Base-by-base conservation (phyloP, 2,888 invertebrate species). In the Seira musarum region DNA sequence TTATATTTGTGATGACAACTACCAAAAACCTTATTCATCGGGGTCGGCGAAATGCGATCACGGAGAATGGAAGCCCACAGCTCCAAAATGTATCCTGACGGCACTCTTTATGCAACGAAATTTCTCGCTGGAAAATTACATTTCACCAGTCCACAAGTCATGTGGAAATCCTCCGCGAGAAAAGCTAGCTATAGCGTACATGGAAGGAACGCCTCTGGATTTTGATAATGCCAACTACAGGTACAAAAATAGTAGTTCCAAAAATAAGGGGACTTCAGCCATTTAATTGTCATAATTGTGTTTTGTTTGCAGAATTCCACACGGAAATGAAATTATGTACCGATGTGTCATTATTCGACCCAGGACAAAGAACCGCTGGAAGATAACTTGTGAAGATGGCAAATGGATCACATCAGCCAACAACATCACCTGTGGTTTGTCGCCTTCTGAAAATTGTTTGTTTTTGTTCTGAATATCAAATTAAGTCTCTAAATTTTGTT, bases 281-380 rank as follows among this genome's bases (percentile, higher is more conserved):
- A 40, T 8, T 40, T 6, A 40, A 8, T 40, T 13, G 13, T 6
- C 6, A 40, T 8, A 40, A 8, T 40, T 40, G 6, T 40, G 13
- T 40, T 13, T 8, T 8, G 6, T 40, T 25, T 67, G 3, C 82
- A 90, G 90, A 82, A 95, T 94, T 88, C 93, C 94, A 3, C 94
- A 95, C 87, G 94, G 94, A 0, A 94, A 94, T 0, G 94, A 95
- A 89, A 94, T 95, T 67, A 93, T 93, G 8, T 96, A 95, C 89
- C 93, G 94, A 87, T 96, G 96, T 88, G 80, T 77, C 1, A 73
- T 81, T 46, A 57, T 72, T 13, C 73, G 64, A 66, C 80, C 85
- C 1, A 76, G 79, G 24, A 61, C 81, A 0, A 84, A 89, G 93
- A 93, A 87, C 93, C 93, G 25, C 94, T 96, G 96, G 96, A 93